Base-by-base conservation (phyloP, 1,140 invertebrate species). In the Tribolium castaneum region DNA sequence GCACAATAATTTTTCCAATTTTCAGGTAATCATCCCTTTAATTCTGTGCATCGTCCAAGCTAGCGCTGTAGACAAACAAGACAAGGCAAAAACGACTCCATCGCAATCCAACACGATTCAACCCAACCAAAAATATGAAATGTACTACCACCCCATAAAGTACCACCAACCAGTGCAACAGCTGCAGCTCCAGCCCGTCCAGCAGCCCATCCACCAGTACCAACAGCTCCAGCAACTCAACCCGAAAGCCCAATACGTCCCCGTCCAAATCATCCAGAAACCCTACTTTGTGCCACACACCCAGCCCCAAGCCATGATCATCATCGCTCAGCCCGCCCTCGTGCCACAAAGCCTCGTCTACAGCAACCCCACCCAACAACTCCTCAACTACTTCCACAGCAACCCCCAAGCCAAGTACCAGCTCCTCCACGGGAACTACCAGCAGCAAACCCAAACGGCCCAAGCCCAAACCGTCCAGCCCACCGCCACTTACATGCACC, bases 321-420 rank as follows among this genome's bases (percentile, higher is more conserved):
- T 83, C 50, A 79, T 83, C 19, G 81, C 82, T 4, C 82, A 83
- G 72, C 81, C 82, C 6, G 77, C 81, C 7, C 30, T 70, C 1
- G 39, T 83, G 25, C 81, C 81, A 19, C 78, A 81, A 34, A 62
- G 76, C 9, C 35, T 80, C 10, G 16, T 82, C 2, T 80, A 81
- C 45, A 49, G 62, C 13, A 78, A 77, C 6, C 52, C 74, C 7
- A 70, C 78, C 0, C 81, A 83, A 70, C 82, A 82, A 75, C 49
- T 83, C 4, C 34, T 83, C 9, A 78, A 80, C 19, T 83, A 83
- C 54, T 81, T 83, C 78, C 78, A 82, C 34, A 75, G 34, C n/a
- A 82, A 82, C 75, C 82, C 81, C 9, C 76, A 80, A 73, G 81
- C 80, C 0, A 79, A 66, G 34, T 78, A 81, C 50, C 78, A 83